Base-by-base conservation (phyloP, 2,113 vertebrate species). In the Glaucidium brasilianum region DNA sequence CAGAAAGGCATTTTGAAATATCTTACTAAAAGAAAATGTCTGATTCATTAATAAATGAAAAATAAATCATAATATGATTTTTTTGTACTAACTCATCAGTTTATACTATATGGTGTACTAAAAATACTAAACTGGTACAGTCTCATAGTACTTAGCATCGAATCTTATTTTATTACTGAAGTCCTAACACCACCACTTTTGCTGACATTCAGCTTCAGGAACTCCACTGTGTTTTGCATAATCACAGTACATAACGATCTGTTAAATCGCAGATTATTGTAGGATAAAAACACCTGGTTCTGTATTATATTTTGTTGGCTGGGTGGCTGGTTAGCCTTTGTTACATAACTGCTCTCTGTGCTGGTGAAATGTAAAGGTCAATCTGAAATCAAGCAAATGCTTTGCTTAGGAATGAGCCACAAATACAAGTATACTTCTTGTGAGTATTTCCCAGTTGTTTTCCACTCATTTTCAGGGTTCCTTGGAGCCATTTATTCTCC, bases 231-330 rank as follows among this genome's bases (percentile, higher is more conserved):
- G n/a, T 92, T 93, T 94, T 94, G 85, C 64, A 81, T 95, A 80
- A 96, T 86, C 35, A 12, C 59, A 39, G 67, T 67, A 50, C 5
- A 5, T 13, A 43, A 67, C 1, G 12, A 93, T 92, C 85, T 41
- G n/a, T 88, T 92, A 92, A 93, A 80, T 47, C 0, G 0, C 0
- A 3, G 85, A 90, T 89, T 96, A 71, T 58, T 7, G 15, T 43
- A 29, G 64, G 60, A 86, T 93, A 84, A 60, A 95, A 95, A 34
- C 94, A 95, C 76, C 59, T 91, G 68, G 43, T 84, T 49, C 64
- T 39, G 64, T 62, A 32, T 86, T 74, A 53, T 53, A 64, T 64
- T 72, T 52, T 45, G 35, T 41, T 86, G 85, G 3, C 81, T 41
- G 50, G 13, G 30, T 14, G 16, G 17, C 74, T 39, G 62, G 26